Evolutionary conservation across 1,140 invertebrate genomes (phyloP).

Genomic region (Arion vulgaris): DNA sequence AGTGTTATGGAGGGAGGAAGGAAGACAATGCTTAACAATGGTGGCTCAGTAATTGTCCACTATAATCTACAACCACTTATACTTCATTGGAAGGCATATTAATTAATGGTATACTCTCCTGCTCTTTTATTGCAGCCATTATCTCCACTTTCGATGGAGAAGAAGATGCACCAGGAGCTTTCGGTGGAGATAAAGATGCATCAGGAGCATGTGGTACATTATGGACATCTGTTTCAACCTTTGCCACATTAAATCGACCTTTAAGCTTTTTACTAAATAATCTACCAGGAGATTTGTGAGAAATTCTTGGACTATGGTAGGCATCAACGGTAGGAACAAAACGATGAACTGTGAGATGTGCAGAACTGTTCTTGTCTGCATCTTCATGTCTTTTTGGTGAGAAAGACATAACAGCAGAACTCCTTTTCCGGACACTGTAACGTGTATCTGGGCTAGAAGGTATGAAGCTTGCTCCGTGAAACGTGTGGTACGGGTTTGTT

Average conservation of each 20-base stretch:
- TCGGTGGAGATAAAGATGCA: neutral
- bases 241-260: neutral
- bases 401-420: neutral
- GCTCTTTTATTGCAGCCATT: neutral
- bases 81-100: neutral
- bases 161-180: neutral
- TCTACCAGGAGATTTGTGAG: neutral
- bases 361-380: neutral
- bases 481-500: neutral
- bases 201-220: neutral
- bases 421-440: neutral
- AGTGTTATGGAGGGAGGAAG: too few relatives aligned
- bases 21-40: too few relatives aligned
- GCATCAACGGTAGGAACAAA: neutral
- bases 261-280: neutral
- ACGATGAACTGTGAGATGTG: neutral
- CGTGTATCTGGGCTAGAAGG: neutral
- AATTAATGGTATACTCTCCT: neutral
- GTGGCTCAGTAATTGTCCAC: too few relatives aligned
- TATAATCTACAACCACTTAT: neutral
- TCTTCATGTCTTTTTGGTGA: neutral
- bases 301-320: neutral
- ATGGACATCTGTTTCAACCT: neutral
- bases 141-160: neutral
- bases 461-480: neutral